These are phyloP conservation scores for Callimorpha dominula DNA, from an alignment of 2,888 invertebrate species.

Conservation along the genomic window DNA sequence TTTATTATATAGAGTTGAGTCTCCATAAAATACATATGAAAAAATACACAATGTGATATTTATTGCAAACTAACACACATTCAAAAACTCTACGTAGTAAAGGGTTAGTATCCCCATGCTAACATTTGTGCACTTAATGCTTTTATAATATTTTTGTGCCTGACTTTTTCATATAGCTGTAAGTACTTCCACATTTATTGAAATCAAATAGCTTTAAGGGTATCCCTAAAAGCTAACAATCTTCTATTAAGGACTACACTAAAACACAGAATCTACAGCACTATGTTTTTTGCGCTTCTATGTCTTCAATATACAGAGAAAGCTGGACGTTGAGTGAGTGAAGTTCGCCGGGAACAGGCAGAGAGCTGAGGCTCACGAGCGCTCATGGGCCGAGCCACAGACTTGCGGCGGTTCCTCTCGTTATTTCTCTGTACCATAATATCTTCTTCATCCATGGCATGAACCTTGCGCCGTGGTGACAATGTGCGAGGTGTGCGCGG, in stretches of 20 bases:
- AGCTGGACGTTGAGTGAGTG: conserved; percentile 78
- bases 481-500: conserved; percentile 67
- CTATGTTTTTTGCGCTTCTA: neutral
- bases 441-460: conserved; percentile 59
- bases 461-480: conserved; percentile 65
- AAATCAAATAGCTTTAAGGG: conserved; percentile 14
- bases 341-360: conserved; percentile 70
- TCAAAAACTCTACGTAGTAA: neutral
- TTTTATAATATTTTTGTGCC: conserved; percentile 8
- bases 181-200: conserved; percentile 8
- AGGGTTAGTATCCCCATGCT: neutral
- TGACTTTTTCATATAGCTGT: neutral
- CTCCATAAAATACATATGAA: neutral
- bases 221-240: neutral
- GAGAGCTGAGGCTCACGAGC: conserved; percentile 73
- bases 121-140: conserved; percentile 18
- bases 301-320: conserved; percentile 74
- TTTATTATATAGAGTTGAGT: neutral
- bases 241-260: conserved; percentile 24
- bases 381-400: conserved; percentile 68
- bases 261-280: conserved; percentile 39
- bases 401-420: conserved; percentile 70
- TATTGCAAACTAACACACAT: neutral
- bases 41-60: neutral
- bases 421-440: conserved; percentile 66